Evolutionary conservation across 2,797 vertebrate genomes (phyloP).

Genomic region (Gorsachius magnificus): DNA sequence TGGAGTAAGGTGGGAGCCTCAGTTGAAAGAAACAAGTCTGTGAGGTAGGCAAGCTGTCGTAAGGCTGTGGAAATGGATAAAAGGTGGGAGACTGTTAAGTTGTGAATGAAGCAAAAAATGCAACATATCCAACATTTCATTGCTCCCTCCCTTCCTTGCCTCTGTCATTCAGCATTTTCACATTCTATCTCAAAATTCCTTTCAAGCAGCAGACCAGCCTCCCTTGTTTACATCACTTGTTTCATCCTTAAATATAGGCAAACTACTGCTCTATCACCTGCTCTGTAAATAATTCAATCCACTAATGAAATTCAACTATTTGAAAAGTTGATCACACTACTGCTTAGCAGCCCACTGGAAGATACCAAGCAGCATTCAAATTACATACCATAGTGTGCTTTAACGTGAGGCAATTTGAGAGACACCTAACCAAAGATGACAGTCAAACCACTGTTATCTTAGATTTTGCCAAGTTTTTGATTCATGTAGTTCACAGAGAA

Average conservation of each 20-base stretch:
- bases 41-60: conserved; percentile 88
- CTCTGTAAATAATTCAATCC: background rate
- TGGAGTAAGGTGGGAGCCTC: conserved; percentile 84
- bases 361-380: background rate
- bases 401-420: background rate
- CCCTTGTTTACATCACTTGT: background rate
- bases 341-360: background rate
- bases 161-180: background rate
- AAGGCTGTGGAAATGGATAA: conserved; percentile 76
- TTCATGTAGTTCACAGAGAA: background rate
- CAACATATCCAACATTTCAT: background rate
- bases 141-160: background rate
- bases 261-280: background rate
- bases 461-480: background rate
- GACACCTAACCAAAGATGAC: background rate
- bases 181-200: background rate
- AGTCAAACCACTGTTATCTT: background rate
- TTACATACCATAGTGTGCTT: background rate
- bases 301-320: background rate
- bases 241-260: background rate
- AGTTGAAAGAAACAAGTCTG: conserved; percentile 88
- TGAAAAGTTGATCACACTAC: background rate
- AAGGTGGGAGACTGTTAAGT: conserved; percentile 12
- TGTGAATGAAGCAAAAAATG: background rate
- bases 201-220: background rate